Evolutionary conservation across 2,888 invertebrate genomes (phyloP), one percentile per base, ranked within the genome.

Genomic region (Hecatera dysodea): DNA sequence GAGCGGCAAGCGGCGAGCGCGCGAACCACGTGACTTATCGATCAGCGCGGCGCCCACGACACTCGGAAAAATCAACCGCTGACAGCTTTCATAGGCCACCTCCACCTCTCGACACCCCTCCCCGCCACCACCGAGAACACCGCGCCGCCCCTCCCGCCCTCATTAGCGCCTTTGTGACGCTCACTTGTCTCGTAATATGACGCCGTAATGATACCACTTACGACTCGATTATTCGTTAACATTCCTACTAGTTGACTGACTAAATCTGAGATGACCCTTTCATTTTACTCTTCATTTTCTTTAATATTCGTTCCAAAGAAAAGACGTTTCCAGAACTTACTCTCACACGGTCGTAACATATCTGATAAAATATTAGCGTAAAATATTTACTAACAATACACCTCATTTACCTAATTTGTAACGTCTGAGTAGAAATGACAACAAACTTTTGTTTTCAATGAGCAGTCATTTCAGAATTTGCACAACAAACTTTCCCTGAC

Each of bases 11-110:
- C 89, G 85, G 75, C 74, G 82, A 86, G 86, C 88, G 88, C 88
- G 89, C 88, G 90, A 88, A 87, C 93, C 95, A 94, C 95, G 95
- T 95, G 95, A 95, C 95, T 95, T 95, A 96, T 96, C 95, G 95
- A 96, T 95, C 95, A 95, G 94, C 93, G 90, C 90, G 89, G 90
- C 91, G 93, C 94, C 93, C 95, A 94, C 95, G 94, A 94, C 95
- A 95, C 95, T 94, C 94, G 93, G 95, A 95, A 95, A 95, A 96
- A 96, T 96, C 95, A 95, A 95, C 95, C 95, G 95, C 95, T 95
- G 95, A 95, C 95, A 95, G 95, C 95, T 93, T 94, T 94, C 94
- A 93, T 92, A 91, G 92, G 90, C 91, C 92, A 90, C 91, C 92
- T 87, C 90, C 86, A 86, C 89, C 90, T 87, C 87, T 84, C 86